Conservation (phyloP, 2,888 invertebrate species). For the Acheta domesticus region DNA sequence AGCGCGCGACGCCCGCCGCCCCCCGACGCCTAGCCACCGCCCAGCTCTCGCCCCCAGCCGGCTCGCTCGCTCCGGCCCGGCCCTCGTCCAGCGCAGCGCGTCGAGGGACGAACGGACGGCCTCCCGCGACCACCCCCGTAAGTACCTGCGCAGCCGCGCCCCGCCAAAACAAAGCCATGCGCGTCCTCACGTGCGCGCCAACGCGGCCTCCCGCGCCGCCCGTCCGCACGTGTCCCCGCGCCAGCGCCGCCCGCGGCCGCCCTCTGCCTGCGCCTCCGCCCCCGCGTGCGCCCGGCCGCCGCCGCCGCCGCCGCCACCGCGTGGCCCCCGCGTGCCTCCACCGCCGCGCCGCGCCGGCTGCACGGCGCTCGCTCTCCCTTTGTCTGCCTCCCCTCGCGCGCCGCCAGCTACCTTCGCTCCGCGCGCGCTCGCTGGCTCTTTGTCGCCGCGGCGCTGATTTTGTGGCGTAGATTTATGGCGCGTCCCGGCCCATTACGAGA, state of each 20-base stretch:
- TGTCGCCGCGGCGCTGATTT: no score
- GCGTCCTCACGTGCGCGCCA: neutral
- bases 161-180: slow-evolving; percentile 3
- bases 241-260: no score
- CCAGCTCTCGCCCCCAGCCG: neutral
- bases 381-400: no score
- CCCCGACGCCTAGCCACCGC: neutral
- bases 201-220: no score
- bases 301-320: neutral
- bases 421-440: no score
- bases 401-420: no score
- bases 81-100: neutral
- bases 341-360: neutral
- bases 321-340: neutral
- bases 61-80: no score
- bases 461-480: no score
- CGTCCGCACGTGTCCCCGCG: no score
- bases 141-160: neutral
- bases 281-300: slow-evolving; percentile 23
- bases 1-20: no score
- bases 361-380: no score
- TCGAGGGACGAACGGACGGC: neutral
- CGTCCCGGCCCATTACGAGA: no score
- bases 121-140: neutral
- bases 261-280: slow-evolving; percentile 20